Evolutionary conservation across 2,113 vertebrate species (phyloP).

Genomic region (Ellobius talpinus): DNA sequence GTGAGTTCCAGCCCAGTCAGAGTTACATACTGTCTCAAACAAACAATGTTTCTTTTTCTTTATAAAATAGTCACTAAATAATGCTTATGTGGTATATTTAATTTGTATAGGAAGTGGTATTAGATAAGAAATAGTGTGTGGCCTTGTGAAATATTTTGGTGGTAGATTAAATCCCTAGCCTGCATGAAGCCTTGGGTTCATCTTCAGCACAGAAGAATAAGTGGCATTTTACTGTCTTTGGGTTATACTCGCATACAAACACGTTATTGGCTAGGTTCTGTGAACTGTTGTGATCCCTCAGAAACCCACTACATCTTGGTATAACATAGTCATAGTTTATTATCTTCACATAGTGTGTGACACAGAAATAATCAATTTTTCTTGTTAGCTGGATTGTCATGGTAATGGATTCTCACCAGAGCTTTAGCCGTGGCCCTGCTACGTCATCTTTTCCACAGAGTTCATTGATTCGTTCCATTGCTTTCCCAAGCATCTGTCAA

Average conservation of each 20-base stretch:
- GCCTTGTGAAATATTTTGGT: not conserved
- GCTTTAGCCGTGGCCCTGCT: not conserved
- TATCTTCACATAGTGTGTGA: not conserved
- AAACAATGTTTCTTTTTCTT: not conserved
- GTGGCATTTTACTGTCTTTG: not conserved
- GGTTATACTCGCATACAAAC: not conserved
- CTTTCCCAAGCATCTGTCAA: not conserved
- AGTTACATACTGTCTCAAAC: not conserved
- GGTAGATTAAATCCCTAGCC: not conserved
- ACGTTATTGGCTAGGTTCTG: not conserved
- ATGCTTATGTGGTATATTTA: not conserved
- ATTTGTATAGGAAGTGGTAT: not conserved
- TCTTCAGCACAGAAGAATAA: not conserved
- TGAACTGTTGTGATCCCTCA: not conserved
- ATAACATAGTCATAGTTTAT: not conserved
- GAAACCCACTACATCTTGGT: not conserved
- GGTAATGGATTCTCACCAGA: not conserved
- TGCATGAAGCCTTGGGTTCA: not conserved
- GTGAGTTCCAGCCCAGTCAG: not conserved
- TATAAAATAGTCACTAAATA: not conserved
- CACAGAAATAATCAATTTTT: not conserved
- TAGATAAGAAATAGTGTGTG: not conserved
- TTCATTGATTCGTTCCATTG: not conserved
- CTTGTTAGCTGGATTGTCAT: not conserved
- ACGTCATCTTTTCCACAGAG: not conserved